Percentiles rank a stretch among this genome's conserved stretches.
Conservation (phyloP, 2,113 vertebrate species). For the Microcebus tavaratra region DNA sequence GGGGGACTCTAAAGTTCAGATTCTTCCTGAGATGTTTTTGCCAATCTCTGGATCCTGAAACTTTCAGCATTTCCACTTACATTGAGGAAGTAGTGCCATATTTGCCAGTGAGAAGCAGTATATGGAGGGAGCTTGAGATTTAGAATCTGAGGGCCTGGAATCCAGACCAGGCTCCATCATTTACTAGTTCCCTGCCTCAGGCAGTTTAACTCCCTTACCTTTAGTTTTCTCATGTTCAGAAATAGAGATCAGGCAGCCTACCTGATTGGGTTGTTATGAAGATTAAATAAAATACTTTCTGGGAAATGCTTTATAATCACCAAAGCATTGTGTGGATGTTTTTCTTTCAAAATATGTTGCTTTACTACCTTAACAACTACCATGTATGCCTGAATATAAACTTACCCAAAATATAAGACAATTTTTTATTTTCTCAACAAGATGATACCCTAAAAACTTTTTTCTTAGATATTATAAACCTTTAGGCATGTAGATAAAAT, state of each 20-base stretch:
- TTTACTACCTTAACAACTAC: not conserved
- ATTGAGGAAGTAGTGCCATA: not conserved
- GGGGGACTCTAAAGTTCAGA: not conserved
- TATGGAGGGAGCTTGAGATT: not conserved
- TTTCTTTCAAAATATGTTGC: not conserved
- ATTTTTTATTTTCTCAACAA: not conserved
- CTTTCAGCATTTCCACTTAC: not conserved
- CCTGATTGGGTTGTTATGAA: not conserved
- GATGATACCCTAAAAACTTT: not conserved
- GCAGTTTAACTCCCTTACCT: not conserved
- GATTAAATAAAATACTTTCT: not conserved
- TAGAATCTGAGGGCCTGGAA: not conserved
- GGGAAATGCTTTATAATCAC: slow-evolving; percentile 17
- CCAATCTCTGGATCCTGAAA: not conserved
- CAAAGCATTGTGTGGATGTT: not conserved
- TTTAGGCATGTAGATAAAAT: slow-evolving; percentile 23
- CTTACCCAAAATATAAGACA: not conserved
- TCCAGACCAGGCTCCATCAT: not conserved
- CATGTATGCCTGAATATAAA: not conserved
- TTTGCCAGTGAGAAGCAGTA: not conserved
- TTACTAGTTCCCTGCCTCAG: not conserved
- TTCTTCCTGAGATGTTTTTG: not conserved
- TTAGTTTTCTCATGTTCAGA: not conserved
- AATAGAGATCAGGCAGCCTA: not conserved
- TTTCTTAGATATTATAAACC: not conserved